Percentiles rank a stretch among this genome's conserved stretches.
These are phyloP conservation scores for Pithecia hirsuta DNA, from an alignment of 2,797 vertebrate species.

Conservation along the genomic window DNA sequence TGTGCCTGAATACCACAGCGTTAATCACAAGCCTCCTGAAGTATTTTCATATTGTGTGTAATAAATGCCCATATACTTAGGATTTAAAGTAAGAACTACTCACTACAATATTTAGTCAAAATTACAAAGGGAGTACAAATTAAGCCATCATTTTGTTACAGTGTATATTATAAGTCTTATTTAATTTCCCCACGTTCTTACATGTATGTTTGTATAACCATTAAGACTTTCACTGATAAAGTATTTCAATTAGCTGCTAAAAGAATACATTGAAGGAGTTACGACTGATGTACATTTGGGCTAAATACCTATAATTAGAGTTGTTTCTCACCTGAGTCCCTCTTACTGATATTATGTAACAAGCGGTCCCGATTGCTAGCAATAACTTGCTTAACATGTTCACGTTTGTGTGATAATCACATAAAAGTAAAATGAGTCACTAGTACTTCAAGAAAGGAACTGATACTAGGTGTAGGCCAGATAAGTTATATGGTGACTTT, in stretches of 20 bases:
- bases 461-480: background rate
- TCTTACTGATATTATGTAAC: slow-evolving; percentile 85
- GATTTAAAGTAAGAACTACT: slow-evolving; percentile 71
- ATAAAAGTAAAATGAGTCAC: slow-evolving; percentile 83
- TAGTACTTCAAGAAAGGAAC: slow-evolving; percentile 75
- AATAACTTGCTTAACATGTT: slow-evolving; percentile 82
- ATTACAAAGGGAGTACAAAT: slow-evolving; percentile 74
- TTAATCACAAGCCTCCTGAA: slow-evolving; percentile 76
- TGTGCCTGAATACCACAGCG: slow-evolving; percentile 41
- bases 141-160: slow-evolving; percentile 73
- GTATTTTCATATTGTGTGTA: slow-evolving; percentile 71
- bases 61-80: slow-evolving; percentile 71
- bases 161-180: slow-evolving; percentile 64
- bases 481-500: background rate
- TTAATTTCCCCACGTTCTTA: slow-evolving; percentile 67
- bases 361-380: slow-evolving; percentile 85
- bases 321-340: slow-evolving; percentile 85
- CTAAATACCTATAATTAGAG: slow-evolving; percentile 87
- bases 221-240: slow-evolving; percentile 82
- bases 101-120: slow-evolving; percentile 75
- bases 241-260: slow-evolving; percentile 84
- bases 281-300: slow-evolving; percentile 82
- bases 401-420: slow-evolving; percentile 81
- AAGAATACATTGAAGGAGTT: slow-evolving; percentile 82
- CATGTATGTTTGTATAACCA: slow-evolving; percentile 76